A percentile compares a stretch with the other conserved stretches of the same genome.
Conservation (phyloP, 2,113 vertebrate species). For the Xiphorhynchus elegans region DNA sequence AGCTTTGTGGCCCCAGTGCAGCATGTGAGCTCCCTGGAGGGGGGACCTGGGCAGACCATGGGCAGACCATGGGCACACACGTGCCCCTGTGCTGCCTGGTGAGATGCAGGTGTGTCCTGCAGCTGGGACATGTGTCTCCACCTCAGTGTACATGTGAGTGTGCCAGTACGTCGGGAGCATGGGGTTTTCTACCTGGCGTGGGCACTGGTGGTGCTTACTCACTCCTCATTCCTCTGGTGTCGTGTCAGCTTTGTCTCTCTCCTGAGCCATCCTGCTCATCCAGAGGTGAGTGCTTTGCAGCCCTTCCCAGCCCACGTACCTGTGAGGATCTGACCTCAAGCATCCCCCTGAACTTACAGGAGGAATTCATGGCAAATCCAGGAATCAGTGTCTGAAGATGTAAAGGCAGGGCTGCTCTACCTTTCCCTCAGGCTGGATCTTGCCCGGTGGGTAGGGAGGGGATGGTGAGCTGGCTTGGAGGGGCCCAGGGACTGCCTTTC, state of each 20-base stretch:
- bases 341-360: not conserved
- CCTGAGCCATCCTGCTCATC: not conserved
- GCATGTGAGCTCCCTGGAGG: not conserved
- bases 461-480: not conserved
- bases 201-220: not conserved
- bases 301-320: not conserved
- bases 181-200: not conserved
- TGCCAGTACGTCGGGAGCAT: fast-evolving
- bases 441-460: not conserved
- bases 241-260: not conserved
- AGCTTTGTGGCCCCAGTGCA: fast-evolving
- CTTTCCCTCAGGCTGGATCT: not conserved
- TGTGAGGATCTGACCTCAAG: not conserved
- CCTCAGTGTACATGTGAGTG: fast-evolving
- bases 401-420: not conserved
- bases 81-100: fast-evolving
- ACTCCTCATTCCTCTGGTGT: not conserved
- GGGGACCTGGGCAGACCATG: too few relatives aligned
- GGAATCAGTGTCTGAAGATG: not conserved
- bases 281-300: not conserved
- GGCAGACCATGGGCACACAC: fast-evolving
- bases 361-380: not conserved
- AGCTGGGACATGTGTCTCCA: not conserved
- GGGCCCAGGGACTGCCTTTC: not conserved
- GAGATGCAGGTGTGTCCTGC: not conserved